Base-by-base conservation (phyloP, 2,888 invertebrate genomes). In the Seira ritae region DNA sequence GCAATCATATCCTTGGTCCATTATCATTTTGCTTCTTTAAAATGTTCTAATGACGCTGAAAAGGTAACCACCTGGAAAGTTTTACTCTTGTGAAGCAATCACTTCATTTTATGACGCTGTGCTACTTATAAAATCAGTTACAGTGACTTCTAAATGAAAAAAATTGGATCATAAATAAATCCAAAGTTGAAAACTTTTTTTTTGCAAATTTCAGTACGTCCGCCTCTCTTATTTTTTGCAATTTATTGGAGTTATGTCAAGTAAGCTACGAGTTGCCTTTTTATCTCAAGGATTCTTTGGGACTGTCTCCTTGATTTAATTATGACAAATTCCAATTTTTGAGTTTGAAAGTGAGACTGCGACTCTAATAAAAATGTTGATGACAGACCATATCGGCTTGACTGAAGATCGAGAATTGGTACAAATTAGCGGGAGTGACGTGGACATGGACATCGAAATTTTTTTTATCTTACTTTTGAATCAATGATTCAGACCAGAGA, bases 231-330 rank as follows among this genome's bases (percentile, higher is more conserved):
- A 8, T 55, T 55, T 55, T 55, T 31, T 8, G 31, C 31, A 31
- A 31, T 2, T 2, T 8, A 31, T 8, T 31, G 31, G 31, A 31
- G 8, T 8, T 31, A 31, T 31, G 31, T 31, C 3, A 8, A 31
- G 31, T 31, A 12, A 55, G 3, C 6, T 55, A 12, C 15, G 15
- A 8, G 17, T 55, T 55, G 17, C 55, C 15, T 55, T 55, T 55
- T 17, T 55, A 55, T 55, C 55, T 55, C 55, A 55, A 55, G 55
- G 55, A 55, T 55, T 55, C 55, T 12, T 55, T 31, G 55, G 6
- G 55, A 55, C 15, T 55, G 17, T 17, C 55, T 55, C 55, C 55
- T 55, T 55, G 55, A 55, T 55, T 55, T 55, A 55, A 55, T 55
- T 55, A 55, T 55, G 55, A 17, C 55, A 55, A 55, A 55, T 55